phyloP scores from a whole-genome alignment of 2,113 vertebrate species.

The Trichomycterus rosablanca region DNA sequence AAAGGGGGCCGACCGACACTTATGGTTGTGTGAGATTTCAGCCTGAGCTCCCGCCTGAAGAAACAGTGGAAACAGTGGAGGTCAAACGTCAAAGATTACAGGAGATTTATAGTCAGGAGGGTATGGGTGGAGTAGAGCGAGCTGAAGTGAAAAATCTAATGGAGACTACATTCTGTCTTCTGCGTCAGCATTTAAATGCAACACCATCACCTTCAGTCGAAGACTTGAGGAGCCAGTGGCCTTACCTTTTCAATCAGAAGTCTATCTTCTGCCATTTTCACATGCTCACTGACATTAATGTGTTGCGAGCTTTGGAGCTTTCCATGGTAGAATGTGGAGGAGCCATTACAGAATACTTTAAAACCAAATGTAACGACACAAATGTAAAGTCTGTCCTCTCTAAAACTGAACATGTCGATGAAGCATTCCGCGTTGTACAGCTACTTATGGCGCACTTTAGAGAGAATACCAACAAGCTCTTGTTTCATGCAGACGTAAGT shows the following conservation, averaged over 20 bases:
- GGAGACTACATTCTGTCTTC: conserved; percentile 33
- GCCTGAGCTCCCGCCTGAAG: conserved; percentile 27
- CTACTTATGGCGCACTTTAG: conserved; percentile 31
- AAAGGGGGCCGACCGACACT: conserved; percentile 23
- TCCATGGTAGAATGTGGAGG: conserved; percentile 35
- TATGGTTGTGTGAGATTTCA: conserved; percentile 32
- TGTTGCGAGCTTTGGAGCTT: conserved; percentile 31
- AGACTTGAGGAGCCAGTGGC: conserved; percentile 25
- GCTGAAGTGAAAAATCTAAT: conserved; percentile 5
- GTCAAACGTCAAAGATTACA: not conserved
- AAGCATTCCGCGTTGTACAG: conserved; percentile 14
- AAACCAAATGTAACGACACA: conserved; percentile 23
- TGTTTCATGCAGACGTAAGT: conserved; percentile 19
- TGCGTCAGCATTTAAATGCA: conserved; percentile 12
- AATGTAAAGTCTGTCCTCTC: conserved; percentile 26
- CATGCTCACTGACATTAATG: conserved; percentile 29
- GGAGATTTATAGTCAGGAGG: conserved; percentile 1
- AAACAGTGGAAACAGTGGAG: conserved; percentile 34
- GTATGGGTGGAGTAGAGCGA: not conserved
- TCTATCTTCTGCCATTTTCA: conserved; percentile 22
- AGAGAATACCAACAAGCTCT: conserved; percentile 13
- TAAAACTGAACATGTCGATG: conserved; percentile 19
- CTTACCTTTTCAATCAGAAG: conserved; percentile 21
- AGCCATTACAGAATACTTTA: conserved; percentile 26
- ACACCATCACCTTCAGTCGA: conserved; percentile 25